A percentile compares a stretch with the other conserved stretches of the same genome.
Conservation (phyloP, 2,797 vertebrate species). For the Gephyroberyx darwinii region DNA sequence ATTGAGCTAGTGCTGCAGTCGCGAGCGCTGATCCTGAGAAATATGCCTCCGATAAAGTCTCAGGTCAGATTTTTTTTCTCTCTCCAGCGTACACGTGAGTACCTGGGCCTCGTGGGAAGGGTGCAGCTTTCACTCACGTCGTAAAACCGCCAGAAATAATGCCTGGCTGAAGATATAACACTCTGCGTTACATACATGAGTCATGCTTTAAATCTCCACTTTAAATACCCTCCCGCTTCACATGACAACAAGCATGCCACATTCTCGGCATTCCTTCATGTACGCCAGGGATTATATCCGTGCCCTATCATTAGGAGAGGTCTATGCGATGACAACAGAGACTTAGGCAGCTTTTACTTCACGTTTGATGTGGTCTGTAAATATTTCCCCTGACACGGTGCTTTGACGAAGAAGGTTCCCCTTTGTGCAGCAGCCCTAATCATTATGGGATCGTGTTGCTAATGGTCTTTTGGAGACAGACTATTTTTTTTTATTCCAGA, state of each 20-base stretch:
- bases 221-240: conserved; percentile 70
- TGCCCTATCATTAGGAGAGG: conserved; percentile 73
- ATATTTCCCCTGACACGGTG: conserved; percentile 62
- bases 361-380: conserved; percentile 74
- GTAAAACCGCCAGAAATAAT: conserved; percentile 65
- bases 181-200: conserved; percentile 53
- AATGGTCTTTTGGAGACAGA: conserved; percentile 49
- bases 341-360: conserved; percentile 58
- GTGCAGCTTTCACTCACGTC: conserved; percentile 57
- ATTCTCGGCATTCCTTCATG: conserved; percentile 72
- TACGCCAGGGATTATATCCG: conserved; percentile 63
- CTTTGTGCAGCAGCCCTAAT: conserved; percentile 51
- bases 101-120: conserved; percentile 58
- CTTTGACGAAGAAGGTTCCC: conserved; percentile 49
- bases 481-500: conserved; percentile 38
- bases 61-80: conserved; percentile 26
- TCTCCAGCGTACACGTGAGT: conserved; percentile 30
- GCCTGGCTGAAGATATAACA: conserved; percentile 56
- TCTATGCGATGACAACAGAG: conserved; percentile 72
- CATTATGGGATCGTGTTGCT: conserved; percentile 60
- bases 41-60: conserved; percentile 53
- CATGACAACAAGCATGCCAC: conserved; percentile 66
- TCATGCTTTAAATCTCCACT: conserved; percentile 67
- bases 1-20: not conserved
- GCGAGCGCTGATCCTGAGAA: conserved; percentile 41